Conservation (phyloP, 1,140 invertebrate species). For the Eubasilissa regina region DNA sequence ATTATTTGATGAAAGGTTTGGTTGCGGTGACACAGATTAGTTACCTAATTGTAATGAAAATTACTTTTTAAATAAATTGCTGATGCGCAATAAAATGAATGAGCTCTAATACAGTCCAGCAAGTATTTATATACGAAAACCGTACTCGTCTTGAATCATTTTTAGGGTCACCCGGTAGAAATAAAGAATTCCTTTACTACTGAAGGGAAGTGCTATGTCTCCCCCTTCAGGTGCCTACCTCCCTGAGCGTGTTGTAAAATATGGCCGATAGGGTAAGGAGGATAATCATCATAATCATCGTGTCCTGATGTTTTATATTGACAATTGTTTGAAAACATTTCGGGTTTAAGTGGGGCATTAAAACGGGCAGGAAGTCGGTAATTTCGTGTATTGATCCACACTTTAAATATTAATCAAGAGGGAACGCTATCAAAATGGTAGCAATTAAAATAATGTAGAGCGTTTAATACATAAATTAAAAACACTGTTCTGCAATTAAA, state of each 20-base stretch:
- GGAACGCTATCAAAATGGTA: slow-evolving; percentile 6
- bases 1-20: too few relatives aligned
- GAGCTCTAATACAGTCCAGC: too few relatives aligned
- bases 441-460: slow-evolving; percentile 16
- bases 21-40: too few relatives aligned
- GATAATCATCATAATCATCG: neutral
- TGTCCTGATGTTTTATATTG: slow-evolving; percentile 41
- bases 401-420: slow-evolving; percentile 18
- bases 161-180: too few relatives aligned
- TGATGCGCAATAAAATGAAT: too few relatives aligned
- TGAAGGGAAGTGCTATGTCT: neutral
- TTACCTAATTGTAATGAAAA: too few relatives aligned
- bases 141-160: too few relatives aligned
- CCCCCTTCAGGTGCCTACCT: neutral
- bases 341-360: neutral
- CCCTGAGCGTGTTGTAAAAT: too few relatives aligned
- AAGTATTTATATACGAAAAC: too few relatives aligned
- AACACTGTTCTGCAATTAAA: too few relatives aligned
- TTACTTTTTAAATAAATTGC: too few relatives aligned
- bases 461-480: neutral
- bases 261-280: neutral
- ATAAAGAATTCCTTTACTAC: too few relatives aligned
- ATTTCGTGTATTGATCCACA: slow-evolving; percentile 44
- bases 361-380: slow-evolving; percentile 3
- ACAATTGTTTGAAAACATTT: slow-evolving; percentile 52